Percentiles rank a stretch among this genome's conserved stretches.
Conservation (phyloP, 2,113 vertebrate species). For the Sciurus niger region DNA sequence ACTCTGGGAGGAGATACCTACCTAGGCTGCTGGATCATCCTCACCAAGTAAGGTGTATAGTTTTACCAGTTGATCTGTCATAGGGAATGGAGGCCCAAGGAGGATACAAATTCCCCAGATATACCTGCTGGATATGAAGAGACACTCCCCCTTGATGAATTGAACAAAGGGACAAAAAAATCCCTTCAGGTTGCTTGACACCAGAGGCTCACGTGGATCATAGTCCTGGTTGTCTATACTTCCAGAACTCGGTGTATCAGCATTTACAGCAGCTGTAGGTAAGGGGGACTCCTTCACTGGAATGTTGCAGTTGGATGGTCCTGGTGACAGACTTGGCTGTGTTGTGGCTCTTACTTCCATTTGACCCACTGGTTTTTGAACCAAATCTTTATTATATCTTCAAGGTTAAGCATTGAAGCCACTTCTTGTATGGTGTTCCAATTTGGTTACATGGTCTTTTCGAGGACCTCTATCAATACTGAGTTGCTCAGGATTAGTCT, state of each 20-base stretch:
- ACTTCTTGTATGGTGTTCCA: neutral
- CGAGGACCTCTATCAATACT: too few relatives aligned
- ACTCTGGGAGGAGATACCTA: neutral
- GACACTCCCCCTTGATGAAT: neutral
- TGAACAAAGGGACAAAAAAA: too few relatives aligned
- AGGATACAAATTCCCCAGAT: neutral
- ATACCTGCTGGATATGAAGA: neutral
- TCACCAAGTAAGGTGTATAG: neutral
- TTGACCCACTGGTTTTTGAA: slow-evolving; percentile 53
- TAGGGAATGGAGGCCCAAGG: neutral
- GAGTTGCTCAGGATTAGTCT: neutral
- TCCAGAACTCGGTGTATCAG: fast-evolving
- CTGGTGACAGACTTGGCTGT: too few relatives aligned
- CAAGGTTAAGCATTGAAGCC: neutral
- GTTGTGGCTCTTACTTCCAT: neutral
- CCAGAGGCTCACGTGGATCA: fast-evolving
- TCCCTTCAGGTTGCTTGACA: fast-evolving
- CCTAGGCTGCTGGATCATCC: neutral
- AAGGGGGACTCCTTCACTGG: neutral
- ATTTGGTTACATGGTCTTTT: neutral
- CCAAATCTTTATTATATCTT: neutral
- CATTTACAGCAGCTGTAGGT: fast-evolving
- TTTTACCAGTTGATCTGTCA: neutral
- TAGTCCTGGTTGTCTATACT: fast-evolving
- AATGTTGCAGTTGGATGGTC: fast-evolving